A percentile compares a stretch with the other conserved stretches of the same genome.
These are phyloP conservation scores for Netelia fuscicornis DNA, from an alignment of 2,888 invertebrate genomes.

Conservation along the genomic window DNA sequence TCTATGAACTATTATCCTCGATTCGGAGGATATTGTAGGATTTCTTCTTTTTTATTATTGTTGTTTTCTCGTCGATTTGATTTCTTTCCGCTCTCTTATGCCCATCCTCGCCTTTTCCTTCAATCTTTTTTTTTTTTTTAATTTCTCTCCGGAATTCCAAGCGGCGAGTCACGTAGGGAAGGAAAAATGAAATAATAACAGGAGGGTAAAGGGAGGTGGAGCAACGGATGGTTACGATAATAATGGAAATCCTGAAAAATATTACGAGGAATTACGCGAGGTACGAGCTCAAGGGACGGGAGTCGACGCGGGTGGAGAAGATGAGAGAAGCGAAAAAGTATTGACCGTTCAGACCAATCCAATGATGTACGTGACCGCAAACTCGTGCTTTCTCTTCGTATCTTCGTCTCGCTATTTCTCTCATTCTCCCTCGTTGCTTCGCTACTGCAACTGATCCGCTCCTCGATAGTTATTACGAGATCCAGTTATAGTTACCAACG, in stretches of 20 bases:
- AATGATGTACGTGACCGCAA: slow-evolving; percentile 72
- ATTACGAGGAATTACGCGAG: slow-evolving; percentile 46
- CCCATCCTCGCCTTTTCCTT: not conserved
- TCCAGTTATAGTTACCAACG: slow-evolving; percentile 66
- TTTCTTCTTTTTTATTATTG: not conserved
- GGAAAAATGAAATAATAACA: slow-evolving; percentile 40
- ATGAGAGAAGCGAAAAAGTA: slow-evolving; percentile 52
- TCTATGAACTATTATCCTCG: slow-evolving; percentile 38
- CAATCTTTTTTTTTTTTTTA: not conserved
- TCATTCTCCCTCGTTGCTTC: slow-evolving; percentile 5
- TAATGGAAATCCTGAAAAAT: slow-evolving; percentile 71
- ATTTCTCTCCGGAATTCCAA: slow-evolving; percentile 21
- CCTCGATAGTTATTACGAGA: slow-evolving; percentile 68
- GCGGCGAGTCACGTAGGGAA: slow-evolving; percentile 50
- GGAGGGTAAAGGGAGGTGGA: slow-evolving; percentile 15
- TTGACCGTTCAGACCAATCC: slow-evolving; percentile 62
- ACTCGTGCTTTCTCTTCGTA: slow-evolving; percentile 65
- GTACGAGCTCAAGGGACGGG: not conserved
- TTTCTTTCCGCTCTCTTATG: slow-evolving; percentile 32
- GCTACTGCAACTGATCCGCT: slow-evolving; percentile 63
- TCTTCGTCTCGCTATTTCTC: slow-evolving; percentile 24
- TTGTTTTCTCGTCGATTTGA: not conserved
- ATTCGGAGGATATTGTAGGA: slow-evolving; percentile 13
- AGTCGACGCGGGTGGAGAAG: slow-evolving; percentile 28
- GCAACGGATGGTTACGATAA: slow-evolving; percentile 72